Percentiles rank a stretch among this genome's conserved stretches.
phyloP scores from a whole-genome alignment of 1,140 invertebrate genomes.

The Trichonephila inaurata region DNA sequence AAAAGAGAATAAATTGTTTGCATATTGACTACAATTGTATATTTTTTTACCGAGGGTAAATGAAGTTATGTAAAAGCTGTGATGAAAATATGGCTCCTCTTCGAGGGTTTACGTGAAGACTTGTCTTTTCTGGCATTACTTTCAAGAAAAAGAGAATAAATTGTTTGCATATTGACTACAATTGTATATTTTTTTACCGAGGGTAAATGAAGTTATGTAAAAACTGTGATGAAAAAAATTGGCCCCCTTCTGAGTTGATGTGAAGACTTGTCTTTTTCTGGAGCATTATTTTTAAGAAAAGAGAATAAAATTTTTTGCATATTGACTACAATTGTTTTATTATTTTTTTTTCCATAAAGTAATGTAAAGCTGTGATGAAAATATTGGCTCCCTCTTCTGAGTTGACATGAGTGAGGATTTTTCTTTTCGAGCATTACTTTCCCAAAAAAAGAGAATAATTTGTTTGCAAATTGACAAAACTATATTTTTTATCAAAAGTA shows the following conservation, averaged over 20 bases:
- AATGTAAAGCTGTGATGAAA: neutral
- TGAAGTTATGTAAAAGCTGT: neutral
- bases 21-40: too few species aligned
- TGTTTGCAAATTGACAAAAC: neutral
- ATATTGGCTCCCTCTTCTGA: slow-evolving; percentile 58
- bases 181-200: neutral
- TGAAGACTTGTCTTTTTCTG: slow-evolving; percentile 44
- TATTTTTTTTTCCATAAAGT: neutral
- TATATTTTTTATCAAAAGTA: neutral
- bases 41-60: neutral
- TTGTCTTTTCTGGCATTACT: neutral
- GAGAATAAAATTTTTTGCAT: too few species aligned
- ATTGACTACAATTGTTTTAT: too few species aligned
- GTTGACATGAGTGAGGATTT: slow-evolving; percentile 37
- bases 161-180: too few species aligned
- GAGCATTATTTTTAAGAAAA: neutral
- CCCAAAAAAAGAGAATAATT: too few species aligned
- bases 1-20: too few species aligned
- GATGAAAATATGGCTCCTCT: slow-evolving; percentile 56
- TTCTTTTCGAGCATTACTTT: neutral
- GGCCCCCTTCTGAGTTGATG: slow-evolving; percentile 50
- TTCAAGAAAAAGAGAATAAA: too few species aligned
- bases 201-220: neutral
- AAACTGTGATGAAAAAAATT: neutral
- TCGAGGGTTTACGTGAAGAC: slow-evolving; percentile 47